Base-by-base conservation (phyloP, 2,888 invertebrate genomes). In the Brachypterus glaber region DNA sequence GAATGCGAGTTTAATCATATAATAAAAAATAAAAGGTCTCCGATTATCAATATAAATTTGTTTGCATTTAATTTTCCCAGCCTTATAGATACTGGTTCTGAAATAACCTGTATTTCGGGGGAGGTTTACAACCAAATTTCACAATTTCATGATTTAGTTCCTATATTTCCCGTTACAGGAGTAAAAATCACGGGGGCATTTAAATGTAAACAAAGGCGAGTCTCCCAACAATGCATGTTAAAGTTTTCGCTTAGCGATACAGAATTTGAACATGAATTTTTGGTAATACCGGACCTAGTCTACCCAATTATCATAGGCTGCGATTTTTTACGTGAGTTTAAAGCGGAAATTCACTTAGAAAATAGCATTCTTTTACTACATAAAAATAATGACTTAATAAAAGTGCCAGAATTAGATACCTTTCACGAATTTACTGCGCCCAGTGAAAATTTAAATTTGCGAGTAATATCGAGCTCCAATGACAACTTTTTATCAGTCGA, bases 81-180 rank as follows among this genome's bases (percentile, higher is more conserved):
- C 3, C 30, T 36, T 11, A 17, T 36, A 7, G 36, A 36, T 31
- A 36, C 36, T 3, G 36, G 36, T n/a, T 30, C 30, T 4, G 36
- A 36, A 14, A 17, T 36, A n/a, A 36, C 30, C n/a, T 30, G 30
- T 31, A 16, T 36, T 3, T 36, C 36, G 3, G 30, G 30, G 4
- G 36, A 30, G 4, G 30, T 36, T 32, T 36, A 17, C 17, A 8
- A n/a, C 4, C 36, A 36, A 31, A 8, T 36, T n/a, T n/a, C n/a
- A n/a, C n/a, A n/a, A n/a, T n/a, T n/a, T n/a, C n/a, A n/a, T n/a
- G n/a, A n/a, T n/a, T n/a, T n/a, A n/a, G n/a, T n/a, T n/a, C n/a
- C n/a, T n/a, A n/a, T n/a, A n/a, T n/a, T n/a, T n/a, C n/a, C n/a
- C n/a, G n/a, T n/a, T n/a, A n/a, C n/a, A n/a, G n/a, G n/a, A n/a